These are phyloP conservation scores for Zaprionus obscuricornis DNA, from an alignment of 2,888 invertebrate genomes.

Conservation along the genomic window DNA sequence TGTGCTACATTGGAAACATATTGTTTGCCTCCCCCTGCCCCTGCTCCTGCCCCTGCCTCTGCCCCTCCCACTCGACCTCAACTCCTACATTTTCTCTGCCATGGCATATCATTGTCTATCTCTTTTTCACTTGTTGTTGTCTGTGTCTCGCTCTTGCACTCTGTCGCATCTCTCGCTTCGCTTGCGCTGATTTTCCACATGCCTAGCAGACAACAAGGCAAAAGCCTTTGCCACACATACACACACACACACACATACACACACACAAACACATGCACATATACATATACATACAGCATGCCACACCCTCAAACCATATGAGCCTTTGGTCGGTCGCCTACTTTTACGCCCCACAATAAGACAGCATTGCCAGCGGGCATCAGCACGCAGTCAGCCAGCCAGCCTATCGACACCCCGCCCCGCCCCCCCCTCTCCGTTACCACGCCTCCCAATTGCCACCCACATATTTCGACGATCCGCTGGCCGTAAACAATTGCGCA, in stretches of 20 bases:
- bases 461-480: slow-evolving; percentile 7
- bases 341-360: slow-evolving; percentile 4
- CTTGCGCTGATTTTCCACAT: slow-evolving; percentile 72
- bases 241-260: slow-evolving; percentile 19
- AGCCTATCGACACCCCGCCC: not conserved
- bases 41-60: not conserved
- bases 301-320: slow-evolving; percentile 15
- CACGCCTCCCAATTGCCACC: not conserved
- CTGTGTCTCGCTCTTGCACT: not conserved
- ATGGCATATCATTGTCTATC: not conserved
- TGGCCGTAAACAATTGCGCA: slow-evolving; percentile 74
- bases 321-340: not conserved
- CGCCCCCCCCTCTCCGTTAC: not conserved
- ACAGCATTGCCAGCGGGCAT: slow-evolving; percentile 40
- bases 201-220: slow-evolving; percentile 69
- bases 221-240: slow-evolving; percentile 12
- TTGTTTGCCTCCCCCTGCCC: slow-evolving; percentile 44
- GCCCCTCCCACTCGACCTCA: not conserved
- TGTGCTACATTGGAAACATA: slow-evolving; percentile 77
- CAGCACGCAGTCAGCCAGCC: slow-evolving; percentile 35
- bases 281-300: not conserved
- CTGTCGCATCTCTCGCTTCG: slow-evolving; percentile 32
- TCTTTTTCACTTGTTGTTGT: slow-evolving; percentile 7
- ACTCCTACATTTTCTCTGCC: not conserved
- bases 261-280: no score